phyloP scores from a whole-genome alignment of 92 coral and sea anemone genomes.

The Porites lobata region DNA sequence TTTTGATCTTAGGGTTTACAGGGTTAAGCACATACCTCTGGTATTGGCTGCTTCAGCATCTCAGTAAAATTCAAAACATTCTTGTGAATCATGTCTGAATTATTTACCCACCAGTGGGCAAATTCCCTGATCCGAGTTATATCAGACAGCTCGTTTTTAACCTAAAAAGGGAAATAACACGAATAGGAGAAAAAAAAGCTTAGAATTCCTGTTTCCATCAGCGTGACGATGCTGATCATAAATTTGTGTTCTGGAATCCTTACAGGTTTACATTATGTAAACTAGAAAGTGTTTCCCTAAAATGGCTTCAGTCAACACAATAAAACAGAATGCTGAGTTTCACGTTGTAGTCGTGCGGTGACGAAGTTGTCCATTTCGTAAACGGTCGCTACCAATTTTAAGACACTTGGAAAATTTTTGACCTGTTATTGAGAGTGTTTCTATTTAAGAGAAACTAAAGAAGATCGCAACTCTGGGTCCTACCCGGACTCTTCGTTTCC shows the following conservation, averaged over 20 bases:
- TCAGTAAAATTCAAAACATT: constrained; percentile 11
- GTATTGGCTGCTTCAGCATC: constrained; percentile 21
- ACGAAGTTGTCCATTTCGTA: too few species aligned
- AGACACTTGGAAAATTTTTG: too few species aligned
- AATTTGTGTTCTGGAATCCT: too few species aligned
- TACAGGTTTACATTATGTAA: too few species aligned
- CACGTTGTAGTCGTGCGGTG: too few species aligned
- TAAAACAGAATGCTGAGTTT: too few species aligned
- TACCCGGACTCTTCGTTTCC: too few species aligned
- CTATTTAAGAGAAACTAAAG: too few species aligned
- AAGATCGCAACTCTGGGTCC: too few species aligned
- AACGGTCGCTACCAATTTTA: too few species aligned
- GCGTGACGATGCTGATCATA: neutral
- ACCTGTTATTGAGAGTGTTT: too few species aligned
- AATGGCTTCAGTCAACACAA: neutral
- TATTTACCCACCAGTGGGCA: constrained; percentile 91
- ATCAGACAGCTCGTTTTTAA: constrained; percentile 75
- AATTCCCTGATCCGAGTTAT: constrained; percentile 67
- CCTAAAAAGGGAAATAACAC: constrained; percentile 29
- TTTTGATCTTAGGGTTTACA: neutral
- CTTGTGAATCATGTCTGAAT: constrained; percentile 48
- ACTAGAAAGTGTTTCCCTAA: neutral
- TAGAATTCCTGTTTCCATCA: neutral
- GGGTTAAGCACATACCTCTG: neutral
- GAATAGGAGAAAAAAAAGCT: neutral